Evolutionary conservation across 2,797 vertebrate genomes (phyloP).

Genomic region (Spinus pinus): DNA sequence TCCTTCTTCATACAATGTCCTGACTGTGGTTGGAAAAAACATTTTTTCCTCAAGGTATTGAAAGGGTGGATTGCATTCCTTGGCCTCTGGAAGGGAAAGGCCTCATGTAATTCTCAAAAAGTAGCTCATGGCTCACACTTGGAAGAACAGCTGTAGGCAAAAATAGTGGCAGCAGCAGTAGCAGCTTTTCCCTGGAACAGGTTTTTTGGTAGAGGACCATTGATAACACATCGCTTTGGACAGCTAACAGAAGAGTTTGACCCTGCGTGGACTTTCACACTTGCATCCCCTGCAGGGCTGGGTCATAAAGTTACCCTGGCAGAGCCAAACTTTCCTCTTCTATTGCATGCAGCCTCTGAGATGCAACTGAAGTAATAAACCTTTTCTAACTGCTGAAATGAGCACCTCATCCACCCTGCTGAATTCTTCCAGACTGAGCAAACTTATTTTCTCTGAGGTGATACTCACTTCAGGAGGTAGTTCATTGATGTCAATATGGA

Average conservation of each 20-base stretch:
- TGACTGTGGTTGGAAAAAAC: neutral
- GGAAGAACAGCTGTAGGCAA: conserved; percentile 5
- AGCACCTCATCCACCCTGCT: neutral
- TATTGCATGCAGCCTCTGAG: accelerated
- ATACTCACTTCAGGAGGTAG: neutral
- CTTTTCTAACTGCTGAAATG: neutral
- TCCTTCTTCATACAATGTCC: neutral
- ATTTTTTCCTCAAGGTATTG: conserved; percentile 33
- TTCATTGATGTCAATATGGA: neutral
- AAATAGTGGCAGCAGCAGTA: neutral
- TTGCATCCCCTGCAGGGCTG: neutral
- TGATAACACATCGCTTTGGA: neutral
- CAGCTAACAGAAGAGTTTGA: neutral
- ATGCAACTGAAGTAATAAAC: neutral
- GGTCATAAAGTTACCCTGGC: neutral
- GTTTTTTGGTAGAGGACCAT: neutral
- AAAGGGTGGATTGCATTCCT: conserved; percentile 46
- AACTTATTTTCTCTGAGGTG: neutral
- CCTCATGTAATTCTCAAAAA: conserved; percentile 7
- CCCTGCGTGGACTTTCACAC: neutral
- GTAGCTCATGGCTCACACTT: neutral
- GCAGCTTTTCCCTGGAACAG: neutral
- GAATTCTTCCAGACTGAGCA: neutral
- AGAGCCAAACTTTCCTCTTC: neutral
- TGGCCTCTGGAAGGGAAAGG: neutral